Base-by-base conservation (phyloP, 2,797 vertebrate genomes). In the Babyrousa celebensis region DNA sequence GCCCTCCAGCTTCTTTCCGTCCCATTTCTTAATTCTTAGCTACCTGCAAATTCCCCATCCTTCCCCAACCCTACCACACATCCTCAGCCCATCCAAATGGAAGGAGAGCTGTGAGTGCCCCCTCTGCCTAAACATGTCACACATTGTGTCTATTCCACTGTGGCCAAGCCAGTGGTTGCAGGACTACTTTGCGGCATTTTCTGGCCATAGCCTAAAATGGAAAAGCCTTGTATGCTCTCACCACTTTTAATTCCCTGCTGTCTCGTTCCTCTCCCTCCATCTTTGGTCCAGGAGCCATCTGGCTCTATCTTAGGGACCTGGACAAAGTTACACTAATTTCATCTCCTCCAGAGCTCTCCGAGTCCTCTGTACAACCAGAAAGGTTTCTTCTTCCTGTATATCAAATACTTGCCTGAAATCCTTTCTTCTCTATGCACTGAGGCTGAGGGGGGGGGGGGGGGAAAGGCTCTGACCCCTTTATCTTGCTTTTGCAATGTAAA, bases 401-500 rank as follows among this genome's bases (percentile, higher is more conserved):
- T 74, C 58, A 48, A 12, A 83, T 4, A 8, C 40, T 80, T 91
- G 27, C 32, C 21, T 48, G 23, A 80, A 32, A 79, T 11, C 17
- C 17, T 84, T 75, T 17, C 15, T 92, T 88, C 32, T 82, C 52
- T 89, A 2, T 72, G 36, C 56, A 56, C 60, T 43, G n/a, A 84
- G 48, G n/a, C 32, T 27, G 3, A 68, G n/a, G n/a, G n/a, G n/a
- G n/a, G n/a, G n/a, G n/a, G n/a, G n/a, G n/a, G n/a, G n/a, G n/a
- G n/a, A n/a, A n/a, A 58, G 21, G 12, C 18, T 90, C 72, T 68
- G 8, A 70, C 27, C 48, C 40, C 4, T 54, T 52, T 23, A 25
- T 70, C 92, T 95, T 62, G 29, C 70, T 91, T 86, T 79, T 84
- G 32, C 23, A 79, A 72, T 65, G 29, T 36, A 85, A 92, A 95